phyloP scores from a whole-genome alignment of 2,888 invertebrate species.

The Pseudanteris insignis region DNA sequence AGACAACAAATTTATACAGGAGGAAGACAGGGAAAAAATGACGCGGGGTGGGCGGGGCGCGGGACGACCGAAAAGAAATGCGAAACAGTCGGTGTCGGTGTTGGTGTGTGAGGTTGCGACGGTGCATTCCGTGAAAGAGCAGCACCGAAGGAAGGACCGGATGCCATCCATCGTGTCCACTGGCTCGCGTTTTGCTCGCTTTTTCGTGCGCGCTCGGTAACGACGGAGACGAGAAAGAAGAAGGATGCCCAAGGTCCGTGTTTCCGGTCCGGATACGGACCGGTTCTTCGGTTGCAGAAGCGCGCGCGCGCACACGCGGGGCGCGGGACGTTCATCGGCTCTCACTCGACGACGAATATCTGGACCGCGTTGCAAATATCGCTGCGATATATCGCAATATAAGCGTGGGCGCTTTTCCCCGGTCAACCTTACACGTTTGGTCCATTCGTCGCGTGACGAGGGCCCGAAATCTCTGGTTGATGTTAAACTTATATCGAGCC shows the following conservation, averaged over 20 bases:
- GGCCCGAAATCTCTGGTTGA: too few species aligned
- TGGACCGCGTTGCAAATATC: slow-evolving; percentile 23
- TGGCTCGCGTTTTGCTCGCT: slow-evolving; percentile 52
- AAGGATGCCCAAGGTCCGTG: slow-evolving; percentile 59
- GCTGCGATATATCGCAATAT: too few species aligned
- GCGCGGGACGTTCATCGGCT: slow-evolving; percentile 14
- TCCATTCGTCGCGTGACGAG: too few species aligned
- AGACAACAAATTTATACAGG: not conserved
- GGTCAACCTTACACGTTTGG: too few species aligned
- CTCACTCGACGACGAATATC: slow-evolving; percentile 37
- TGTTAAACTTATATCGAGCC: too few species aligned
- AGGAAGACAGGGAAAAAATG: not conserved
- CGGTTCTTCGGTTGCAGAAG: slow-evolving; percentile 55
- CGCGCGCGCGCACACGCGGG: slow-evolving; percentile 1
- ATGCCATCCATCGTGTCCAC: slow-evolving; percentile 63
- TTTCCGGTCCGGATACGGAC: slow-evolving; percentile 66
- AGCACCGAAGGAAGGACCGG: slow-evolving; percentile 53
- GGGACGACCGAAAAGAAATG: slow-evolving; percentile 13
- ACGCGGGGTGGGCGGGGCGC: slow-evolving; percentile 1
- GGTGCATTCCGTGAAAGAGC: slow-evolving; percentile 54
- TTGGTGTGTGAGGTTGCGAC: slow-evolving; percentile 30
- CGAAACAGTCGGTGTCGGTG: slow-evolving; percentile 11
- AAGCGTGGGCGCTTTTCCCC: slow-evolving; percentile 7
- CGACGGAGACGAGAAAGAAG: slow-evolving; percentile 45
- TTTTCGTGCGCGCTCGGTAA: slow-evolving; percentile 49